A percentile compares a stretch with the other conserved stretches of the same genome.
Evolutionary conservation across 1,140 invertebrate species (phyloP).

Genomic region (Drosophila tropicalis): DNA sequence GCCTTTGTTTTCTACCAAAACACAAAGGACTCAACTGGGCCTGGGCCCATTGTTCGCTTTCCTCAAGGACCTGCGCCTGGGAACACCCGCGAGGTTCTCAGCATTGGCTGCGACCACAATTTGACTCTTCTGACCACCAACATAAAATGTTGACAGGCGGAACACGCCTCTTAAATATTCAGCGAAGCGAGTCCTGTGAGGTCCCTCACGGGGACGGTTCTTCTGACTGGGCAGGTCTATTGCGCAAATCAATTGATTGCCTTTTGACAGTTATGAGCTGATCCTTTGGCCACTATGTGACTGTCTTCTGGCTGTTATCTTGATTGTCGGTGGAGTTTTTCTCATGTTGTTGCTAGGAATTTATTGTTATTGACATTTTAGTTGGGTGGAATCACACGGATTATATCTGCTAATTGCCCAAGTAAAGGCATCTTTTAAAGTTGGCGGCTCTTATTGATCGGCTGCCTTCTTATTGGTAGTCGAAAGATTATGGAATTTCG

Average conservation of each 20-base stretch:
- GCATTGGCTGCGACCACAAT: slow-evolving; percentile 63
- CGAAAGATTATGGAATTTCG: slow-evolving; percentile 9
- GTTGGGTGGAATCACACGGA: slow-evolving; percentile 76
- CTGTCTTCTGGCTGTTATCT: slow-evolving; percentile 37
- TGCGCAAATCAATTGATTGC: slow-evolving; percentile 68
- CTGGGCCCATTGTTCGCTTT: slow-evolving; percentile 45
- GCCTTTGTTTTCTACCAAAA: slow-evolving; percentile 61
- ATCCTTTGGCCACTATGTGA: slow-evolving; percentile 43
- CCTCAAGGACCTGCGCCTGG: slow-evolving; percentile 61
- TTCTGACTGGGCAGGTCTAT: slow-evolving; percentile 20
- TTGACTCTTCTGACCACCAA: slow-evolving; percentile 75
- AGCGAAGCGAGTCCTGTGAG: slow-evolving; percentile 68
- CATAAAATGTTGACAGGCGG: slow-evolving; percentile 82
- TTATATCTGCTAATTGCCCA: slow-evolving; percentile 74
- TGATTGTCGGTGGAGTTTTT: slow-evolving; percentile 43
- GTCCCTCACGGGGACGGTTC: slow-evolving; percentile 32
- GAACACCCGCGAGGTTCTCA: slow-evolving; percentile 74
- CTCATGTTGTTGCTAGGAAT: slow-evolving; percentile 55
- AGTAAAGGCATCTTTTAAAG: slow-evolving; percentile 28
- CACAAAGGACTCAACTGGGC: slow-evolving; percentile 48
- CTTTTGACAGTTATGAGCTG: slow-evolving; percentile 77
- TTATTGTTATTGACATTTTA: slow-evolving; percentile 81
- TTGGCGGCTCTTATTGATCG: slow-evolving; percentile 54
- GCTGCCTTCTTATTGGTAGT: no score
- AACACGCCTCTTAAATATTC: slow-evolving; percentile 81